phyloP scores from a whole-genome alignment of 2,888 invertebrate species.

The Cephus nigrinus region DNA sequence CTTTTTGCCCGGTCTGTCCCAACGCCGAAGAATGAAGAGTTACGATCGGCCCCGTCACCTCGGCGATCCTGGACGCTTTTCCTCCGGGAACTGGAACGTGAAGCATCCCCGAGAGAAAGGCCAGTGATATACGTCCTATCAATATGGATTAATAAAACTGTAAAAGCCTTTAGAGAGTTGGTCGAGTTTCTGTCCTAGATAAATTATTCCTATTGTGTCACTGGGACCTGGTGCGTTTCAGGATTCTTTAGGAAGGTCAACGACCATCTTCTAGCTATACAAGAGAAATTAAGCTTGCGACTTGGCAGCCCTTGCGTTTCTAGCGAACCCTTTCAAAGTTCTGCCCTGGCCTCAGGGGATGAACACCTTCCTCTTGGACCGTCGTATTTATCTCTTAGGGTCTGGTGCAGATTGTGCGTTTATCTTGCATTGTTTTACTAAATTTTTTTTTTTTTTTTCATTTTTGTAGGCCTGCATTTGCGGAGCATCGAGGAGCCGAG shows the following conservation, averaged over 20 bases:
- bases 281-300: background rate
- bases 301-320: background rate
- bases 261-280: background rate
- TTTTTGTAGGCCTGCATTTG: slow-evolving; percentile 82
- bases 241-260: background rate
- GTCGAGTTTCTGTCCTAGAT: background rate
- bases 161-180: background rate
- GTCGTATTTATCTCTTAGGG: background rate
- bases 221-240: background rate
- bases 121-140: background rate
- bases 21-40: slow-evolving; percentile 17
- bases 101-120: background rate
- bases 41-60: slow-evolving; percentile 12
- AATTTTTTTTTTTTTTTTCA: slow-evolving; percentile 51
- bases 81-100: background rate
- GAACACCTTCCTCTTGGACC: background rate
- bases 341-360: background rate
- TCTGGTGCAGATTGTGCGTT: background rate
- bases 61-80: background rate
- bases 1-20: background rate
- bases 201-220: background rate
- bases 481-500: slow-evolving; percentile 87
- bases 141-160: background rate
- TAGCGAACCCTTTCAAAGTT: background rate
- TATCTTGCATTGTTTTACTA: background rate